phyloP scores from a whole-genome alignment of 1,140 invertebrate genomes.

The Propsilocerus akamusi region DNA sequence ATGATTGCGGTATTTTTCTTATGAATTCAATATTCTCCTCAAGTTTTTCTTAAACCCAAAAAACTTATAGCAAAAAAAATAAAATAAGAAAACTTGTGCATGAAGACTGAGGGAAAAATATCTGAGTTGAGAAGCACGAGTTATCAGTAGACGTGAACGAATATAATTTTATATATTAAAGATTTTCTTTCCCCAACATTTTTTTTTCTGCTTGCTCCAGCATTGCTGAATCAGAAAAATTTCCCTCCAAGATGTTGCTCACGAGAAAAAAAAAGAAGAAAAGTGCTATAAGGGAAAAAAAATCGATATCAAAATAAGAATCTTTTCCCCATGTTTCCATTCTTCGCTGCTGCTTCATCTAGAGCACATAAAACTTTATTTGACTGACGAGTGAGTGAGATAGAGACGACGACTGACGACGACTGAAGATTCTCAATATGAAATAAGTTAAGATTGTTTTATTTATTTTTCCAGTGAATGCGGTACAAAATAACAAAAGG shows the following conservation, averaged over 20 bases:
- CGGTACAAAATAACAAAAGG: too few species aligned
- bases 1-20: constrained; percentile 4
- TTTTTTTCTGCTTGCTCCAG: not conserved
- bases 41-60: not conserved
- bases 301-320: too few species aligned
- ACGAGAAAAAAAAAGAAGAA: not conserved
- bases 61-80: not conserved
- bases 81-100: not conserved
- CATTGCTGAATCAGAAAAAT: constrained; percentile 1
- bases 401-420: not conserved
- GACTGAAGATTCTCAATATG: constrained; percentile 1
- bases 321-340: too few species aligned
- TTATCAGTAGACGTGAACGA: constrained; percentile 2
- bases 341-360: too few species aligned
- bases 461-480: constrained; percentile 1
- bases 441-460: constrained; percentile 2
- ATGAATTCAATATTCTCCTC: constrained; percentile 1
- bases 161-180: constrained; percentile 4
- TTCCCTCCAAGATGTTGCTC: not conserved
- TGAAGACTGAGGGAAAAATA: not conserved
- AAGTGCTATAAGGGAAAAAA: too few species aligned
- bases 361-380: too few species aligned
- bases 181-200: not conserved
- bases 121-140: not conserved
- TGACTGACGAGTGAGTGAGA: constrained; percentile 1